phyloP scores from a whole-genome alignment of 2,113 vertebrate genomes.

The Callithrix jacchus region DNA sequence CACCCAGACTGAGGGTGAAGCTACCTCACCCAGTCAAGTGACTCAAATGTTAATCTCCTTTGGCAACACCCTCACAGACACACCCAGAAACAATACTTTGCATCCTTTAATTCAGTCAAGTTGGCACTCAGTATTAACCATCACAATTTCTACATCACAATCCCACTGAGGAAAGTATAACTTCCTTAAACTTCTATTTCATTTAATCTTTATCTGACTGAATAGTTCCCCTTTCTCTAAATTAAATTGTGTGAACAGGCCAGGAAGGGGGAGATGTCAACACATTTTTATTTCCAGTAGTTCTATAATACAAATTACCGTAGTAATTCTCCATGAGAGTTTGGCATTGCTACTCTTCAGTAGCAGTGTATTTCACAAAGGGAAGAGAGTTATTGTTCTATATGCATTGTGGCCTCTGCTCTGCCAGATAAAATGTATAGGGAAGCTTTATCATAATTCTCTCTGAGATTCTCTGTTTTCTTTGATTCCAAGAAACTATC shows the following conservation, averaged over 20 bases:
- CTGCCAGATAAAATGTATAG: not conserved
- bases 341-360: not conserved
- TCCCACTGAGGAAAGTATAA: too few relatives aligned
- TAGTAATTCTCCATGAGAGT: not conserved
- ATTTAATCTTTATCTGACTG: not conserved
- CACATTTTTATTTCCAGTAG: not conserved
- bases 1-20: too few relatives aligned
- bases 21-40: too few relatives aligned
- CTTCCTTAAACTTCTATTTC: not conserved
- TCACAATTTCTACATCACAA: not conserved
- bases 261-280: not conserved
- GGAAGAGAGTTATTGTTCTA: not conserved
- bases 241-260: not conserved
- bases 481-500: not conserved
- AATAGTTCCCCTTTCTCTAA: not conserved
- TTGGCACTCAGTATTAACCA: too few relatives aligned
- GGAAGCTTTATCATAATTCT: not conserved
- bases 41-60: too few relatives aligned
- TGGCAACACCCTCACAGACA: too few relatives aligned
- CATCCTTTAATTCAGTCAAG: too few relatives aligned
- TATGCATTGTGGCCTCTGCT: not conserved
- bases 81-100: too few relatives aligned
- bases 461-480: not conserved
- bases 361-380: not conserved
- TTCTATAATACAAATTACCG: not conserved